These are phyloP conservation scores for Lasioglossum vierecki DNA, from an alignment of 2,888 invertebrate genomes.

Conservation along the genomic window DNA sequence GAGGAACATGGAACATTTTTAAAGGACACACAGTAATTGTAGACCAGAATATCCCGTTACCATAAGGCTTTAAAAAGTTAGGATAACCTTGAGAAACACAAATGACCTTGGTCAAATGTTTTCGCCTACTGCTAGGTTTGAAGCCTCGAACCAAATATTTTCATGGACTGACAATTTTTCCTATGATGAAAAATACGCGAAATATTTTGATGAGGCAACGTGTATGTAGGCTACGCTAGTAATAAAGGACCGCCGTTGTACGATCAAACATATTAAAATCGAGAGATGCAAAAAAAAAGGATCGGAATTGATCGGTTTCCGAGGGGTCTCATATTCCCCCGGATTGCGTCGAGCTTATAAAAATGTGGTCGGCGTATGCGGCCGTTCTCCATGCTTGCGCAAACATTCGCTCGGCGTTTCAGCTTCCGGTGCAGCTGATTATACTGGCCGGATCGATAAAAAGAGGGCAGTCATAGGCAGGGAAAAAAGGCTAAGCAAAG, in stretches of 20 bases:
- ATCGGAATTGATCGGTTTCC: background rate
- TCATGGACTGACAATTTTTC: background rate
- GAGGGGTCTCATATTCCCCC: background rate
- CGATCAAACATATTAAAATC: background rate
- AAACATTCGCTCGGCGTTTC: conserved; percentile 36
- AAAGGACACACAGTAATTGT: background rate
- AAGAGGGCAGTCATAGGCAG: conserved; percentile 9
- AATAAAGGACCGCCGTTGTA: background rate
- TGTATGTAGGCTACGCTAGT: background rate
- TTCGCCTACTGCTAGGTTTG: no score
- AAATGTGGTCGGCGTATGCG: conserved; percentile 23
- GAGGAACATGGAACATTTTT: background rate
- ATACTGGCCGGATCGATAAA: conserved; percentile 35
- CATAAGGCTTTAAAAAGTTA: no score
- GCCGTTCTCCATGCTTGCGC: background rate
- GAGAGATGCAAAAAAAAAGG: background rate
- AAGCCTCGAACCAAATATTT: background rate
- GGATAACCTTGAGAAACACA: no score
- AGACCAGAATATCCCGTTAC: background rate
- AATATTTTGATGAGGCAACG: background rate
- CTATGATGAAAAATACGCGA: background rate
- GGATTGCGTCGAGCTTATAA: conserved; percentile 16
- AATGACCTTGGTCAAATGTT: background rate
- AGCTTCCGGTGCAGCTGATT: conserved; percentile 48
- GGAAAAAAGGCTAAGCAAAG: background rate